These are phyloP conservation scores for Acanthopleura granulata DNA, from an alignment of 2,888 invertebrate species.

Conservation along the genomic window DNA sequence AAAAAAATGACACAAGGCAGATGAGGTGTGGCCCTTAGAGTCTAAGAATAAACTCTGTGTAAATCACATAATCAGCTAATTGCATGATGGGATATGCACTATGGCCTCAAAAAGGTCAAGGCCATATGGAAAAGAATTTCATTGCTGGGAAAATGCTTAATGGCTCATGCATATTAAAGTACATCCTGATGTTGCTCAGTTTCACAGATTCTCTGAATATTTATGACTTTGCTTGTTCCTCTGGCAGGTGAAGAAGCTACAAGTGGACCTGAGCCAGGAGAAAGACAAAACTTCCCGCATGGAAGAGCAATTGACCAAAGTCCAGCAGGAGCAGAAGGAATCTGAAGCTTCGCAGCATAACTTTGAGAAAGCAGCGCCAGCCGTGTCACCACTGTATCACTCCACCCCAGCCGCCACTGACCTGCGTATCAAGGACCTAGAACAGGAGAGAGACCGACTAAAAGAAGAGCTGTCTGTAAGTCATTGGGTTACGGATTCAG, in stretches of 20 bases:
- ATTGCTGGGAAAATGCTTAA: too few species aligned
- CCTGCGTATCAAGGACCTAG: conserved; percentile 42
- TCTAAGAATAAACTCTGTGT: too few species aligned
- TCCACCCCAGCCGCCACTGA: conserved; percentile 26
- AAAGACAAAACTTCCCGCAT: conserved; percentile 39
- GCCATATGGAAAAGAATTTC: too few species aligned
- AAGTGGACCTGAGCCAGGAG: conserved; percentile 46
- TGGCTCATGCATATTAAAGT: too few species aligned
- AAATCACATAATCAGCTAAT: too few species aligned
- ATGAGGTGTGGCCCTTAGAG: too few species aligned
- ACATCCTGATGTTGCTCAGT: too few species aligned
- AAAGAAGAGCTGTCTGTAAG: conserved; percentile 50
- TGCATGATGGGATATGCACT: too few species aligned
- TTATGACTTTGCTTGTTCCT: too few species aligned
- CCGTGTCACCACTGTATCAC: conserved; percentile 30
- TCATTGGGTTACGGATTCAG: neutral
- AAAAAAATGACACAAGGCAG: too few species aligned
- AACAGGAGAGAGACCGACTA: conserved; percentile 44
- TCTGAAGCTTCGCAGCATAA: neutral
- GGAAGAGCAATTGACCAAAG: conserved; percentile 23
- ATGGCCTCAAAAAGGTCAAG: too few species aligned
- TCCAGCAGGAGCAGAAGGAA: neutral
- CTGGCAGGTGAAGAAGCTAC: conserved; percentile 43
- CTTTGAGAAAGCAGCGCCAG: conserved; percentile 14
- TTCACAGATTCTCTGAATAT: too few species aligned